Conservation (phyloP, 2,888 invertebrate genomes). For the Phasia obesa region DNA sequence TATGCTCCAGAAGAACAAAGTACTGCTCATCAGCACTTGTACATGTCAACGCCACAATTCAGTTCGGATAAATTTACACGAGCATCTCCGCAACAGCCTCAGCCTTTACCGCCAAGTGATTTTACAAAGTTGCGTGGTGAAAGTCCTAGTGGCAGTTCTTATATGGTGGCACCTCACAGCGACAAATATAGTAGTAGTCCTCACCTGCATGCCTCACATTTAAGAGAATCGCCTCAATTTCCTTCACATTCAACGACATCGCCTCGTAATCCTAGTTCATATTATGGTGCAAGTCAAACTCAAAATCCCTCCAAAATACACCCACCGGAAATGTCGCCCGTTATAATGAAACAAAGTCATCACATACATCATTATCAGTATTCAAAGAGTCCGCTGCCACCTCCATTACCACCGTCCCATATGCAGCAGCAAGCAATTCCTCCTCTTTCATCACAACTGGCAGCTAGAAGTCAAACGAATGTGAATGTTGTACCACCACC, state of each 20-base stretch:
- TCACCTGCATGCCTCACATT: slow-evolving; percentile 52
- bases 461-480: slow-evolving; percentile 56
- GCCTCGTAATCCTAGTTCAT: slow-evolving; percentile 63
- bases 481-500: slow-evolving; percentile 41
- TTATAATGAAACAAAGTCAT: slow-evolving; percentile 70
- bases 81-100: slow-evolving; percentile 73
- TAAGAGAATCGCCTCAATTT: slow-evolving; percentile 65
- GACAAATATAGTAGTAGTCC: slow-evolving; percentile 53
- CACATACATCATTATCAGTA: slow-evolving; percentile 71
- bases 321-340: slow-evolving; percentile 72
- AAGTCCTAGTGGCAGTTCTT: slow-evolving; percentile 63
- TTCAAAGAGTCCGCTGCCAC: slow-evolving; percentile 72
- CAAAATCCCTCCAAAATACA: slow-evolving; percentile 64
- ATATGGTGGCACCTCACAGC: slow-evolving; percentile 47
- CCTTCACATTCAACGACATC: slow-evolving; percentile 24
- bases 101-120: slow-evolving; percentile 50
- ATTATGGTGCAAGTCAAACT: slow-evolving; percentile 53
- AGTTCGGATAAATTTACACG: slow-evolving; percentile 77
- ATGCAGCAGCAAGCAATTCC: slow-evolving; percentile 59
- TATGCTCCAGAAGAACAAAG: slow-evolving; percentile 74
- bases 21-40: slow-evolving; percentile 75
- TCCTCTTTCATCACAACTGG: slow-evolving; percentile 53
- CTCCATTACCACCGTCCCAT: slow-evolving; percentile 65
- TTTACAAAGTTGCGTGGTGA: slow-evolving; percentile 64
- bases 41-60: slow-evolving; percentile 78